These are phyloP conservation scores for Tetramorium alpestre DNA, from an alignment of 1,140 invertebrate genomes.

Conservation along the genomic window DNA sequence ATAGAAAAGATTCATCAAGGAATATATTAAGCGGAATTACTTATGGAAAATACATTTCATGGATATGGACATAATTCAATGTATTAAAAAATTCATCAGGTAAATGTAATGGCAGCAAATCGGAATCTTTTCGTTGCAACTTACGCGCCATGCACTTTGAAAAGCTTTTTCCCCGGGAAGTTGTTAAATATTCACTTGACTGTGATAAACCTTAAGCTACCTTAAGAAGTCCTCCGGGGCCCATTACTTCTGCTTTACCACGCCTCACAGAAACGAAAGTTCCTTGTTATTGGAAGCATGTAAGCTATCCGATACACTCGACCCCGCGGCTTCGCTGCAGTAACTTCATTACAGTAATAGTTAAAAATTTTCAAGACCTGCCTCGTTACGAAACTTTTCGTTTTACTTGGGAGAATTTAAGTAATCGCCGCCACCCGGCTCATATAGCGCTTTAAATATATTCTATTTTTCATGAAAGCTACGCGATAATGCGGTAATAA, in stretches of 20 bases:
- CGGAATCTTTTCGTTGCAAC: constrained; percentile 55
- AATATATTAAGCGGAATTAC: constrained; percentile 9
- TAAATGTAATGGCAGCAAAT: constrained; percentile 54
- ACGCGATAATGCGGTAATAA: constrained; percentile 42
- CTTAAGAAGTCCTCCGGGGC: constrained; percentile 65
- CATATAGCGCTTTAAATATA: constrained; percentile 45
- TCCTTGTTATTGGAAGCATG: constrained; percentile 66
- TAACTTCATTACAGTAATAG: constrained; percentile 62
- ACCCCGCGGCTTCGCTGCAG: constrained; percentile 41
- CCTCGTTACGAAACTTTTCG: constrained; percentile 49
- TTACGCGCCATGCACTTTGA: constrained; percentile 45
- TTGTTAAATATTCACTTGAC: constrained; percentile 72
- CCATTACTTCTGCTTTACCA: constrained; percentile 70
- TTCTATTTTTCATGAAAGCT: constrained; percentile 29
- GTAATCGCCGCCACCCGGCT: constrained; percentile 31
- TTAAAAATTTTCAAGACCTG: constrained; percentile 58
- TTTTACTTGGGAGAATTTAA: constrained; percentile 52
- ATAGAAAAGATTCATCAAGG: background rate
- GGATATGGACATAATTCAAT: constrained; percentile 42
- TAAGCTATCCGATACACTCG: constrained; percentile 64
- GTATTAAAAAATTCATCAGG: constrained; percentile 36
- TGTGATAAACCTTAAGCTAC: constrained; percentile 67
- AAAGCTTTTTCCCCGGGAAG: constrained; percentile 37
- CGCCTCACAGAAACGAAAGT: constrained; percentile 65
- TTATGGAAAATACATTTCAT: constrained; percentile 17